Base-by-base conservation (phyloP, 2,888 invertebrate genomes). In the Nowickia ferox region DNA sequence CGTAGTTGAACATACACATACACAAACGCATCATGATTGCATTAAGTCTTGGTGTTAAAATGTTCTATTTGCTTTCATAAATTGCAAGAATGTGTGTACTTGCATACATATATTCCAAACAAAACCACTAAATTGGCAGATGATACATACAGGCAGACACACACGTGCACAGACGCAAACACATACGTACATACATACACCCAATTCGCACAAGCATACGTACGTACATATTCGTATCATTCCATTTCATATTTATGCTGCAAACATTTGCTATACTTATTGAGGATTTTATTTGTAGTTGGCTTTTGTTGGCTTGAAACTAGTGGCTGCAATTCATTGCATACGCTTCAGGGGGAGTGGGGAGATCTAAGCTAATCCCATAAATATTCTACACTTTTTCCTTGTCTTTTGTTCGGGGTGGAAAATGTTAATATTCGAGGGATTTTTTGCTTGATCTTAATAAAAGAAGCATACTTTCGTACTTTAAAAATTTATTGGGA, bases 21-120 rank as follows among this genome's bases (percentile, higher is more conserved):
- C 15, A 17, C 17, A 22, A 38, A 55, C 38, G 4, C 30, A 77
- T 76, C 61, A 57, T 72, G 79, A 83, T 83, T 83, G 83, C 68
- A 79, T 76, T 80, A 80, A 80, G 55, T 80, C 72, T 55, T 61
- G 71, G 86, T 66, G 79, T 83, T 80, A 83, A 86, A 83, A 86
- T 83, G 71, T 55, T 75, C 44, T 83, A 72, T 86, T 72, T 79
- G 75, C 75, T 75, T 71, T 65, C 65, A 83, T 77, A 77, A 82
- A 76, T 71, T 71, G 63, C 63, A 65, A 15, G 61, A 51, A 76
- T 30, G 30, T n/a, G n/a, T n/a, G n/a, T 30, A 63, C 72, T 51
- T 44, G 1, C 40, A 19, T 71, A 51, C 40, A 19, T 71, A 51
- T 57, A 48, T 66, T 66, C 75, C 51, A 71, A 48, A 19, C 55